Conservation (phyloP, 2,113 vertebrate genomes). For the Speoplatyrhinus poulsoni region DNA sequence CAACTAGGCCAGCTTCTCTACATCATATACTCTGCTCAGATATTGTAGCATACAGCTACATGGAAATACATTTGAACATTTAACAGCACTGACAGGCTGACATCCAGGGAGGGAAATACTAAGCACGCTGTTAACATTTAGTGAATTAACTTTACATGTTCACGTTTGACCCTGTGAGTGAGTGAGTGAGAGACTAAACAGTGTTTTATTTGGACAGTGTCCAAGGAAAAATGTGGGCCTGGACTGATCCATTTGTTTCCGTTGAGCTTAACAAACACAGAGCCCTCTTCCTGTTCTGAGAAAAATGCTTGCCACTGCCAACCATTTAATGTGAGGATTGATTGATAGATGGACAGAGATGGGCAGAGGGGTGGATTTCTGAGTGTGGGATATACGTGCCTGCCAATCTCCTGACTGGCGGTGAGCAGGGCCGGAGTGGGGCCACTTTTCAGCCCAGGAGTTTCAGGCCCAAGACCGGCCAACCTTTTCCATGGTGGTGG, state of each 20-base stretch:
- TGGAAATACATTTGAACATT: neutral
- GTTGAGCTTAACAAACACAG: neutral
- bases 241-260: neutral
- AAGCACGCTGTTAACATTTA: too few species aligned
- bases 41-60: neutral
- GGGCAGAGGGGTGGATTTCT: neutral
- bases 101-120: too few species aligned
- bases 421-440: too few species aligned
- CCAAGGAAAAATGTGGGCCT: neutral
- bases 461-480: too few species aligned
- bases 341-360: neutral
- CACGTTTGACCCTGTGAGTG: too few species aligned
- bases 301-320: neutral
- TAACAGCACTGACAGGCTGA: neutral
- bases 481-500: too few species aligned
- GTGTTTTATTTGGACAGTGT: neutral
- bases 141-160: too few species aligned
- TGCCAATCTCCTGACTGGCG: conserved; percentile 55
- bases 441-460: too few species aligned
- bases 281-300: neutral
- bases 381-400: conserved; percentile 5
- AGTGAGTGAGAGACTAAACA: neutral
- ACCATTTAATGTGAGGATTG: too few species aligned
- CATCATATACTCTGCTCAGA: neutral
- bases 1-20: neutral